Conservation (phyloP, 1,140 invertebrate genomes). For the Pissodes strobi region DNA sequence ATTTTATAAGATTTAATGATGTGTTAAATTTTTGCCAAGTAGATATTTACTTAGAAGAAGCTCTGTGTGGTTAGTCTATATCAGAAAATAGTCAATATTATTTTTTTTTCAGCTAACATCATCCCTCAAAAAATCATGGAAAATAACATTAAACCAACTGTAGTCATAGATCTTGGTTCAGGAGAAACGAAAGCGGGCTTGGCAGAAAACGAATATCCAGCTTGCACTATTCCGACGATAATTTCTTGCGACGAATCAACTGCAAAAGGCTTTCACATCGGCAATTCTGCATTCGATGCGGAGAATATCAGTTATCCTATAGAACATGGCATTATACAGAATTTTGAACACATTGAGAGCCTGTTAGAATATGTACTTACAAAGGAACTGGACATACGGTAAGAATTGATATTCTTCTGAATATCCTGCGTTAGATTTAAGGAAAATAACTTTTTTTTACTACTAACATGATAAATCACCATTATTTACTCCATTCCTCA, state of each 20-base stretch:
- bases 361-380: slow-evolving; percentile 18
- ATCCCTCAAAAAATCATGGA: background rate
- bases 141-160: slow-evolving; percentile 15
- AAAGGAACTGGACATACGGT: slow-evolving; percentile 13
- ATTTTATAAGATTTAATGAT: too few relatives aligned
- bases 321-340: slow-evolving; percentile 25
- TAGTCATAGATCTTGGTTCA: slow-evolving; percentile 27
- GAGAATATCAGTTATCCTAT: slow-evolving; percentile 1
- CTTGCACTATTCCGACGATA: slow-evolving; percentile 19
- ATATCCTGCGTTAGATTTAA: too few relatives aligned
- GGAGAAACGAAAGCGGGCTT: slow-evolving; percentile 26
- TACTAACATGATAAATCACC: too few relatives aligned
- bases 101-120: background rate
- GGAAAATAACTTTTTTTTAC: background rate
- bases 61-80: too few relatives aligned
- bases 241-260: background rate
- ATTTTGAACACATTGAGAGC: slow-evolving; percentile 26
- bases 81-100: too few relatives aligned
- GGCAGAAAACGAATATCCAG: slow-evolving; percentile 20
- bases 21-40: too few relatives aligned
- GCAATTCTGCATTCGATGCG: background rate
- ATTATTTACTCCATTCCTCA: too few relatives aligned
- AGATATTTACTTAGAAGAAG: too few relatives aligned
- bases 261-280: background rate
- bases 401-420: too few relatives aligned